Evolutionary conservation across 2,888 invertebrate genomes (phyloP).

Genomic region (Tupiocoris notatus): DNA sequence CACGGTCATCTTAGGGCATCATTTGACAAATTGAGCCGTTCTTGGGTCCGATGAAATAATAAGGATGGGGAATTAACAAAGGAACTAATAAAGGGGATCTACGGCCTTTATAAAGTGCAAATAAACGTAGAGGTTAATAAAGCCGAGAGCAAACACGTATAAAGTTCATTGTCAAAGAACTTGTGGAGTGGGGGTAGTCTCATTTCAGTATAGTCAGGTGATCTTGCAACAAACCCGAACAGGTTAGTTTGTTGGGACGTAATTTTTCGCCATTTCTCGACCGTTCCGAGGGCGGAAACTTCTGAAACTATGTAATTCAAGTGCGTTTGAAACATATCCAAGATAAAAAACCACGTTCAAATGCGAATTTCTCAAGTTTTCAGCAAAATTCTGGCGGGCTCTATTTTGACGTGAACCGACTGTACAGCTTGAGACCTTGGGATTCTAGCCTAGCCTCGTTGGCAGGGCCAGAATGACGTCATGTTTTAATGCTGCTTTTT

Average conservation of each 20-base stretch:
- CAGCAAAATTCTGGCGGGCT: conserved; percentile 19
- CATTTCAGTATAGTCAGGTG: conserved; percentile 44
- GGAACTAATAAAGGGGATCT: conserved; percentile 33
- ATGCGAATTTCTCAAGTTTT: conserved; percentile 3
- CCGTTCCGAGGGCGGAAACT: background rate
- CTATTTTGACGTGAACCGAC: conserved; percentile 46
- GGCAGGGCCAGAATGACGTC: conserved; percentile 53
- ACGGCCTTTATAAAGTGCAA: conserved; percentile 39
- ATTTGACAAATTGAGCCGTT: background rate
- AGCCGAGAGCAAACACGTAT: conserved; percentile 41
- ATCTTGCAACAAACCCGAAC: conserved; percentile 40
- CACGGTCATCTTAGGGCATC: background rate
- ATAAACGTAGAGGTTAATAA: conserved; percentile 38
- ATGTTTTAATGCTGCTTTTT: conserved; percentile 54
- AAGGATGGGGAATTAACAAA: conserved; percentile 33
- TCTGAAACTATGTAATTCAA: background rate
- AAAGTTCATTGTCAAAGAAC: conserved; percentile 46
- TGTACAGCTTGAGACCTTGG: conserved; percentile 50
- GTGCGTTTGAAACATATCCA: background rate
- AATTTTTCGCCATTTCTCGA: background rate
- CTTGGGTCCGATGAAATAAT: background rate
- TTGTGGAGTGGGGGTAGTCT: conserved; percentile 44
- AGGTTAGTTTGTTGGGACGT: conserved; percentile 30
- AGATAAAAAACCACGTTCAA: background rate
- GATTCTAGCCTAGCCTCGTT: conserved; percentile 49